Percentiles rank a stretch among this genome's conserved stretches.
Conservation (phyloP, 1,140 invertebrate genomes). For the Diachasma alloeum region DNA sequence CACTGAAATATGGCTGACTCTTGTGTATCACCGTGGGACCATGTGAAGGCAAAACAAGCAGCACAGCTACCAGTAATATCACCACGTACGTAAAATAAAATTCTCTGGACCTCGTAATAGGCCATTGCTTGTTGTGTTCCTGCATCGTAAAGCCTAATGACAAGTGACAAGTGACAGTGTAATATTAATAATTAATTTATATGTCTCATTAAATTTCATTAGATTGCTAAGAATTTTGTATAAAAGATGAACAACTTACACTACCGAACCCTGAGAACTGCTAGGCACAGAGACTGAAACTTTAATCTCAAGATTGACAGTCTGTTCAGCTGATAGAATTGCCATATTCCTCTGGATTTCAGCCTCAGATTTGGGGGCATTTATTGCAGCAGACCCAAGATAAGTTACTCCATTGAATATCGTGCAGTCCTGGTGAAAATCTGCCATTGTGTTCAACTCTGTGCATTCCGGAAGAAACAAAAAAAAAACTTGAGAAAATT, state of each 20-base stretch:
- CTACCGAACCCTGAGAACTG: constrained; percentile 83
- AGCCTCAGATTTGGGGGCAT: constrained; percentile 91
- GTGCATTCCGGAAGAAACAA: not conserved
- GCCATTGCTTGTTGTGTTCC: constrained; percentile 84
- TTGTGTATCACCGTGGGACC: constrained; percentile 88
- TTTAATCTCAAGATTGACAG: constrained; percentile 75
- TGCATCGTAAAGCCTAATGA: constrained; percentile 89
- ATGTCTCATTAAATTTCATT: constrained; percentile 76
- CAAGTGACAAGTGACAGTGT: too few species aligned
- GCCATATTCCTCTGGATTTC: constrained; percentile 96
- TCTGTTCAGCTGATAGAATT: constrained; percentile 83
- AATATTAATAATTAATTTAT: too few species aligned
- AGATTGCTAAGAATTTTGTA: not conserved
- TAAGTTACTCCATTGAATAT: constrained; percentile 95
- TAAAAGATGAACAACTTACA: constrained; percentile 68
- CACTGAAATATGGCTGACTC: constrained; percentile 94
- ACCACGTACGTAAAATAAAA: constrained; percentile 94
- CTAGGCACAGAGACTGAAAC: constrained; percentile 91
- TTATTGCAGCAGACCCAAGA: constrained; percentile 91
- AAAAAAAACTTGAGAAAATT: too few species aligned
- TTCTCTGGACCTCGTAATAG: constrained; percentile 90
- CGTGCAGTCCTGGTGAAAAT: constrained; percentile 86
- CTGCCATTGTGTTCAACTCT: constrained; percentile 68
- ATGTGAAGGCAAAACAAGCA: constrained; percentile 97
- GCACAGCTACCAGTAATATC: constrained; percentile 83